Base-by-base conservation (phyloP, 1,140 invertebrate genomes). In the Psilanteris sp. region DNA sequence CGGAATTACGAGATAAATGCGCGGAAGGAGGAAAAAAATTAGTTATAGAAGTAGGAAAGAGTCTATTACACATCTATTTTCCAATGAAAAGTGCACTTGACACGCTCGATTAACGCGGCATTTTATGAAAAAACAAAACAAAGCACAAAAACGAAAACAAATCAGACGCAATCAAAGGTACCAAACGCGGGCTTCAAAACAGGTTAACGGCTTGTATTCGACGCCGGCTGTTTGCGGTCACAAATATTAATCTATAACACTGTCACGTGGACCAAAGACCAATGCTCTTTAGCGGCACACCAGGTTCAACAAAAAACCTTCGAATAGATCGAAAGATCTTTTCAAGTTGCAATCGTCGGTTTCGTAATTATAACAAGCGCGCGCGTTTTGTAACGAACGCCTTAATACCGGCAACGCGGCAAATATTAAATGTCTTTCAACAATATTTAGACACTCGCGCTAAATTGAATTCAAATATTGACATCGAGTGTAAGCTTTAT, bases 381-480 rank as follows among this genome's bases (percentile, higher is more conserved):
- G 18, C 5, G 18, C 18, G 5, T 20, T 20, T 20, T 20, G 2
- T 20, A 20, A 20, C 18, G 18, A 20, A 20, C 46, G 4, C 20
- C 15, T 29, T 31, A 36, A 36, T 44, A 31, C 11, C n/a, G 32
- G 36, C 43, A 57, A 52, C 7, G 22, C 9, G 7, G 6, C 37
- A 52, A 59, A 70, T 52, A 52, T 59, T 44, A 31, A 52, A 32
- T 31, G 44, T 27, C 24, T 15, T 48, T 34, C 1, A 9, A 70
- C 16, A 54, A 61, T 61, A 70, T 70, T 59, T 61, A 13, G 31
- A 13, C 26, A 27, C 36, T 36, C 20, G 50, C 5, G 34, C 43
- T 59, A 70, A 70, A 70, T 70, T 70, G 64, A 70, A 70, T 50
- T 14, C 36, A 70, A 70, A 59, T 59, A 70, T 70, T 70, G 46